Conservation (phyloP, 2,888 invertebrate genomes). For the Dasypolia templi region DNA sequence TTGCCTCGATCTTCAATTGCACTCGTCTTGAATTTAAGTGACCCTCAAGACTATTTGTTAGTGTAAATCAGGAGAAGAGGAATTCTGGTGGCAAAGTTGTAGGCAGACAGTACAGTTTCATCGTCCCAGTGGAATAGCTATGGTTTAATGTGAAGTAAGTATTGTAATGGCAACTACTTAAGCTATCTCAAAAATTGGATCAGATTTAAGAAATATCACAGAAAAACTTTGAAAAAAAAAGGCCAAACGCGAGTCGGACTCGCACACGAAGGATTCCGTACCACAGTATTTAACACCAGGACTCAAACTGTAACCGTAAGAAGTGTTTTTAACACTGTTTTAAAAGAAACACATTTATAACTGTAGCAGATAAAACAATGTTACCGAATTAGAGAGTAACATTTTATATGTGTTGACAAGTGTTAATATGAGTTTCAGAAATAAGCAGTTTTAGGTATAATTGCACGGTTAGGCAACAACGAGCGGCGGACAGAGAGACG, state of each 20-base stretch:
- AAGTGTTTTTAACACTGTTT: too few relatives aligned
- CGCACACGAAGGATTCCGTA: background rate
- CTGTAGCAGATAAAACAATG: too few relatives aligned
- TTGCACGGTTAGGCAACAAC: too few relatives aligned
- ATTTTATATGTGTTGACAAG: too few relatives aligned
- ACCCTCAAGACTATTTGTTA: slow-evolving; percentile 57
- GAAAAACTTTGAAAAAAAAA: background rate
- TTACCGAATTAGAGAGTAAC: too few relatives aligned
- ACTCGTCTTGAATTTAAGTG: slow-evolving; percentile 61
- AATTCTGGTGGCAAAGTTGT: background rate
- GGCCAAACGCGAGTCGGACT: background rate
- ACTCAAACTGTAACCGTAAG: too few relatives aligned
- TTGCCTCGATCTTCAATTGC: slow-evolving; percentile 61
- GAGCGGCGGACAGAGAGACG: too few relatives aligned
- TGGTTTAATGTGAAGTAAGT: background rate
- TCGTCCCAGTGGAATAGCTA: too few relatives aligned
- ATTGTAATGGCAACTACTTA: background rate
- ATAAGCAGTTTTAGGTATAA: too few relatives aligned
- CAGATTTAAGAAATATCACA: background rate
- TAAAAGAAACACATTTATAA: too few relatives aligned
- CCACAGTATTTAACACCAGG: background rate
- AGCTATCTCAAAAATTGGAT: background rate
- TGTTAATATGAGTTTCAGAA: too few relatives aligned
- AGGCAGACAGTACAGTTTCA: background rate
- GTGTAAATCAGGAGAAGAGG: slow-evolving; percentile 46